phyloP scores from a whole-genome alignment of 2,888 invertebrate species.

The Aphidius colemani region DNA sequence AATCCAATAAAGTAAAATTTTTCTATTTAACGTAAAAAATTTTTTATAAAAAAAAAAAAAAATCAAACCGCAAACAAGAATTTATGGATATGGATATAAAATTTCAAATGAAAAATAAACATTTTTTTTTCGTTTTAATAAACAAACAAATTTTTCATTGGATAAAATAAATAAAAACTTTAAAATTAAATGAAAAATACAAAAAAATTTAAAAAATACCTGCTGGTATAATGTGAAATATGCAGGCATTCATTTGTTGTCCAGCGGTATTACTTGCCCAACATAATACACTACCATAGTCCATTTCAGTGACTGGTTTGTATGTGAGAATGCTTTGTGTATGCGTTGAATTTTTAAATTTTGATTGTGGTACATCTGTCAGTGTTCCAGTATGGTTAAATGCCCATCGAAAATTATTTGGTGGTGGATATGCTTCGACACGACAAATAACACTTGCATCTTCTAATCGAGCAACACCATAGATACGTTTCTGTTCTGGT shows the following conservation, averaged over 20 bases:
- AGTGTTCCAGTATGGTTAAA: slow-evolving; percentile 88
- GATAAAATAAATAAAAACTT: not conserved
- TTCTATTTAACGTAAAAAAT: not conserved
- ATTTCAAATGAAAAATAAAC: too few species aligned
- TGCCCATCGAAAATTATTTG: slow-evolving; percentile 83
- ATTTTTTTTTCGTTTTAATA: too few species aligned
- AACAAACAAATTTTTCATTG: too few species aligned
- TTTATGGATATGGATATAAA: too few species aligned
- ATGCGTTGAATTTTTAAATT: slow-evolving; percentile 67
- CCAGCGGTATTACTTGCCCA: slow-evolving; percentile 76
- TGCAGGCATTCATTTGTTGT: slow-evolving; percentile 74
- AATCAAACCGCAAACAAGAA: too few species aligned
- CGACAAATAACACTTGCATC: slow-evolving; percentile 79
- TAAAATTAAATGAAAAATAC: not conserved
- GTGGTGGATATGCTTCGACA: slow-evolving; percentile 84
- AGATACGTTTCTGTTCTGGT: slow-evolving; percentile 75
- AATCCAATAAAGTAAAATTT: too few species aligned
- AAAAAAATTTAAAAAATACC: slow-evolving; percentile 48
- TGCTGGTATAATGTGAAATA: slow-evolving; percentile 75
- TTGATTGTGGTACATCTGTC: slow-evolving; percentile 73
- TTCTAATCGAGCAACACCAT: slow-evolving; percentile 83
- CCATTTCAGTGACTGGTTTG: slow-evolving; percentile 75
- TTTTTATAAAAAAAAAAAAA: not conserved
- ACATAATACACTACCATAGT: slow-evolving; percentile 78
- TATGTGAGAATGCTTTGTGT: slow-evolving; percentile 72